A percentile compares a stretch with the other conserved stretches of the same genome.
phyloP scores from a whole-genome alignment of 2,113 vertebrate genomes.

The Cynopterus brachyotis region DNA sequence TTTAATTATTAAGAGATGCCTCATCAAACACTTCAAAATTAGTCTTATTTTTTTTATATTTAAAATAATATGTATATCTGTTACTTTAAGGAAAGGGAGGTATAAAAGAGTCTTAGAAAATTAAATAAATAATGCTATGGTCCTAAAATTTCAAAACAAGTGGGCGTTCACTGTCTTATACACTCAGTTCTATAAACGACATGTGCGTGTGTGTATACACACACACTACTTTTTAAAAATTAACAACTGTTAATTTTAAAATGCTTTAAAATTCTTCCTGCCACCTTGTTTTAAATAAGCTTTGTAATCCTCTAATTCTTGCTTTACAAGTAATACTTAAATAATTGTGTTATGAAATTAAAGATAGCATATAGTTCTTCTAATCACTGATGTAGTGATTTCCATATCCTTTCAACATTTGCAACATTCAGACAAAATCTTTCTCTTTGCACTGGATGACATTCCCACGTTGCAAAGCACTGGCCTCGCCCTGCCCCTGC shows the following conservation, averaged over 20 bases:
- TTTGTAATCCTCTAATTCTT: constrained; percentile 26
- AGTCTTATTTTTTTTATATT: neutral
- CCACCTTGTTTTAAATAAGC: neutral
- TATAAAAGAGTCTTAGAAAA: neutral
- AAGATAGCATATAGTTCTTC: constrained; percentile 13
- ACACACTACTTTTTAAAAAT: neutral
- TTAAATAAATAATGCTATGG: neutral
- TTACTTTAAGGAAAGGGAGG: neutral
- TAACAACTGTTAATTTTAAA: neutral
- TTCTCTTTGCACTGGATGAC: neutral
- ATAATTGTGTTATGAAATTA: constrained; percentile 52
- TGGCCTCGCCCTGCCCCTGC: accelerated
- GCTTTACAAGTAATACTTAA: constrained; percentile 34
- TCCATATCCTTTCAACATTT: constrained; percentile 41
- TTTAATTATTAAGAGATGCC: neutral
- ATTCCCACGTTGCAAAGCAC: neutral
- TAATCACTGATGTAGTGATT: constrained; percentile 8
- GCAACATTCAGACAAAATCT: neutral
- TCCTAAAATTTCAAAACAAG: neutral
- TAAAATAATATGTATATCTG: neutral
- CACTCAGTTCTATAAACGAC: neutral
- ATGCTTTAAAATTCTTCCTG: neutral
- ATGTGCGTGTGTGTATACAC: too few relatives aligned
- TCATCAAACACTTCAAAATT: neutral
- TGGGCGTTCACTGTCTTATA: neutral